A percentile compares a stretch with the other conserved stretches of the same genome.
These are phyloP conservation scores for Erythrolamprus reginae DNA, from an alignment of 2,113 vertebrate species.

Conservation along the genomic window DNA sequence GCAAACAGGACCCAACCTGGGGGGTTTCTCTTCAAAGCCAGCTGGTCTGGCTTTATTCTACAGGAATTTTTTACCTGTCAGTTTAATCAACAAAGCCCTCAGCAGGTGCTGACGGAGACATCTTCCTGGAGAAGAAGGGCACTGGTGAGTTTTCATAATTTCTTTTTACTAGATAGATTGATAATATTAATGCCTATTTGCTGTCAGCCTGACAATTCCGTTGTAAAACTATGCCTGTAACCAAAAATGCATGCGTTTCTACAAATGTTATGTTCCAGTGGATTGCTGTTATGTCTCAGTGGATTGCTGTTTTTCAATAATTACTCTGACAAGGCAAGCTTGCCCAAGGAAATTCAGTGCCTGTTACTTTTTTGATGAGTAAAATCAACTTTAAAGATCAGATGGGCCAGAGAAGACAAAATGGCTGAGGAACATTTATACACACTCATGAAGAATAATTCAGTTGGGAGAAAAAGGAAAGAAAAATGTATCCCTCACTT, in stretches of 20 bases:
- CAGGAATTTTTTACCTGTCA: conserved; percentile 76
- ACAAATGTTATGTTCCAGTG: conserved; percentile 23
- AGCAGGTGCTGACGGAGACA: conserved; percentile 90
- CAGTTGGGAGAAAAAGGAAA: background rate
- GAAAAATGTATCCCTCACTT: background rate
- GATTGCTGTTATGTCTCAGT: conserved; percentile 26
- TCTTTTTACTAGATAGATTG: background rate
- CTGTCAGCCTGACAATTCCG: conserved; percentile 37
- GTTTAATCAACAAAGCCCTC: conserved; percentile 82
- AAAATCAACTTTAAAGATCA: background rate
- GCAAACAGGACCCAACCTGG: conserved; percentile 86
- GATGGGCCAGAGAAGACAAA: conserved; percentile 28
- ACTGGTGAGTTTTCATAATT: conserved; percentile 85
- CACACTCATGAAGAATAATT: background rate
- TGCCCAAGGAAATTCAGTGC: conserved; percentile 39
- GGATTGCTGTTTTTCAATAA: conserved; percentile 21
- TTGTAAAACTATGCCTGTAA: conserved; percentile 21
- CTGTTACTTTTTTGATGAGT: conserved; percentile 37
- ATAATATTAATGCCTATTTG: background rate
- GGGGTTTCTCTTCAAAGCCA: conserved; percentile 98
- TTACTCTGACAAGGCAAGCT: conserved; percentile 41
- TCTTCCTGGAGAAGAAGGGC: conserved; percentile 95
- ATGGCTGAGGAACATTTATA: conserved; percentile 16
- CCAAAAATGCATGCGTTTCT: background rate
- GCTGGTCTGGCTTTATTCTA: conserved; percentile 99